These are phyloP conservation scores for Drosophila neotestacea DNA, from an alignment of 2,888 invertebrate species.

Conservation along the genomic window DNA sequence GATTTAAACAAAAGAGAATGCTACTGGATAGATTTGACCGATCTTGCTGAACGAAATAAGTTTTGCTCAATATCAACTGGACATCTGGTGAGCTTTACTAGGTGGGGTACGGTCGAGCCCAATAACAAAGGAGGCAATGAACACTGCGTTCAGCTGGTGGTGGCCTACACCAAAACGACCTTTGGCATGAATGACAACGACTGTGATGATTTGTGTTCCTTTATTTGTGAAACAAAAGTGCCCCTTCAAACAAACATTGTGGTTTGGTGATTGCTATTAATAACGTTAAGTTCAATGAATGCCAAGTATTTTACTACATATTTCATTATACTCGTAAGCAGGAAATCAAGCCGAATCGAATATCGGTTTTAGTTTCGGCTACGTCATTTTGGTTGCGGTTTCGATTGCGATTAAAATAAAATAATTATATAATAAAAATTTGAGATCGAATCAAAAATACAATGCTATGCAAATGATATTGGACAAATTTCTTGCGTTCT, in stretches of 20 bases:
- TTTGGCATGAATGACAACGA: conserved; percentile 29
- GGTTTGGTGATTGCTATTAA: conserved; percentile 1
- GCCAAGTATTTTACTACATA: background rate
- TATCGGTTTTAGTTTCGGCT: too few species aligned
- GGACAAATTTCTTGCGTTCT: too few species aligned
- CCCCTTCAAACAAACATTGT: conserved; percentile 24
- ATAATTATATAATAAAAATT: too few species aligned
- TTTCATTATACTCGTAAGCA: background rate
- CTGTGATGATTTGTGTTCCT: background rate
- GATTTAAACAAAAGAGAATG: background rate
- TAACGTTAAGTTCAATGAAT: background rate
- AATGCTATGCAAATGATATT: too few species aligned
- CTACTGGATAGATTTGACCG: conserved; percentile 28
- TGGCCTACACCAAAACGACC: accelerated
- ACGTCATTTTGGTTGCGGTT: too few species aligned
- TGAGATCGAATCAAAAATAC: too few species aligned
- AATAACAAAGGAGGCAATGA: conserved; percentile 20
- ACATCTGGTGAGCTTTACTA: background rate
- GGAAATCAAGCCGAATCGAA: too few species aligned
- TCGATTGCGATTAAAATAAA: too few species aligned
- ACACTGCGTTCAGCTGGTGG: conserved; percentile 20
- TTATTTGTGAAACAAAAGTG: conserved; percentile 29
- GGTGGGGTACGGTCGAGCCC: conserved; percentile 20
- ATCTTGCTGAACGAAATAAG: background rate
- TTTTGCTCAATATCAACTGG: conserved; percentile 30